Conservation (phyloP, 1,140 invertebrate species). For the Propsilocerus akamusi region DNA sequence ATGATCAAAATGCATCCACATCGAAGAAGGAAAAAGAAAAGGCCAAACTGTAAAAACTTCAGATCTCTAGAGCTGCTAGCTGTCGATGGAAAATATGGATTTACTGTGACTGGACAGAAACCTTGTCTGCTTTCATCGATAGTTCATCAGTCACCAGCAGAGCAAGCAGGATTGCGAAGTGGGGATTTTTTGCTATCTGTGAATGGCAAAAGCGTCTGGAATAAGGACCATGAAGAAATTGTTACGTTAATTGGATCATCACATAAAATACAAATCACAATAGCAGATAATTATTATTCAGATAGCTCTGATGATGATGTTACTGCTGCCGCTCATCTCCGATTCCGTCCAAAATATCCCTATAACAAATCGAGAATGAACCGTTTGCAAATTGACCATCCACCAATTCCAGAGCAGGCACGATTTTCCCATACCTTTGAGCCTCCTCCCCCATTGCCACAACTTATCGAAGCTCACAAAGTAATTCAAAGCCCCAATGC, state of each 20-base stretch:
- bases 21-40: conserved; percentile 22
- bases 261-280: conserved; percentile 58
- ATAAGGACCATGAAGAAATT: conserved; percentile 80
- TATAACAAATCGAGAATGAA: conserved; percentile 3
- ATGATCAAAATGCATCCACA: conserved; percentile 11
- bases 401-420: conserved; percentile 16
- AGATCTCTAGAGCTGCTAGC: conserved; percentile 72
- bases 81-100: conserved; percentile 63
- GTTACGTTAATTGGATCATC: conserved; percentile 76
- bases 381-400: conserved; percentile 9
- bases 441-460: conserved; percentile 10
- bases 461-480: conserved; percentile 14
- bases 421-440: background rate
- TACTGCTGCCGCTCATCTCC: conserved; percentile 7
- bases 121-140: conserved; percentile 81
- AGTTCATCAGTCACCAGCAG: conserved; percentile 65
- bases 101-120: conserved; percentile 85
- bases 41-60: conserved; percentile 36
- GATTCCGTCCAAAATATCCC: conserved; percentile 5
- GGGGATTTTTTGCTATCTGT: conserved; percentile 86
- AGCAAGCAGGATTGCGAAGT: conserved; percentile 64
- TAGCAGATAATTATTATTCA: conserved; percentile 74
- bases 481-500: conserved; percentile 10
- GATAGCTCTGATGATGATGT: conserved; percentile 39
- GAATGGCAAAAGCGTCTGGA: conserved; percentile 73